Conservation (phyloP, 2,888 invertebrate species). For the Drosophila picticornis region DNA sequence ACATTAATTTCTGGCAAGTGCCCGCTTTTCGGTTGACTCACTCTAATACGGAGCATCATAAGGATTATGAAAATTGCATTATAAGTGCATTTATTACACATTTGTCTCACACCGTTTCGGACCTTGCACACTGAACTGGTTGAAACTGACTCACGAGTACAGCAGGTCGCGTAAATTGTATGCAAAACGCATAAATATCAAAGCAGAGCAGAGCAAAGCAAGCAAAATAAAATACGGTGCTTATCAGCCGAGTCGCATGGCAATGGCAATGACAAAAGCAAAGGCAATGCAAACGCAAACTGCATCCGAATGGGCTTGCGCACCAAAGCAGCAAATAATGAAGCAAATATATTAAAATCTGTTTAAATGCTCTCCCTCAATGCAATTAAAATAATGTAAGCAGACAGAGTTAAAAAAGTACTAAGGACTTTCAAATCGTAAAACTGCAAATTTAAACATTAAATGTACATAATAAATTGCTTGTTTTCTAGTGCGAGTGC, state of each 20-base stretch:
- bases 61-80: constrained; percentile 30
- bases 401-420: no score
- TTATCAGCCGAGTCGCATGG: constrained; percentile 53
- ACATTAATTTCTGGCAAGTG: constrained; percentile 34
- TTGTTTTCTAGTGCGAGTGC: background rate
- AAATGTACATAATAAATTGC: background rate
- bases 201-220: constrained; percentile 20
- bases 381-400: background rate
- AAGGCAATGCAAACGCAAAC: constrained; percentile 26
- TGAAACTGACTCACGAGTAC: constrained; percentile 26
- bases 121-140: constrained; percentile 19
- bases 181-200: constrained; percentile 37
- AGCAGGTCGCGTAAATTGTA: constrained; percentile 42
- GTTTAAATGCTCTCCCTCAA: constrained; percentile 4
- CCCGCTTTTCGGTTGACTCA: constrained; percentile 11
- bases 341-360: constrained; percentile 9
- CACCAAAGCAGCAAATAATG: constrained; percentile 9
- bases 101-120: background rate
- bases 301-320: constrained; percentile 19
- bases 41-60: constrained; percentile 5
- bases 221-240: constrained; percentile 27
- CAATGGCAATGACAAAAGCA: constrained; percentile 23
- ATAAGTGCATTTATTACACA: constrained; percentile 12
- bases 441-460: background rate
- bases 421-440: background rate